Percentiles rank a stretch among this genome's conserved stretches.
phyloP scores from a whole-genome alignment of 2,888 invertebrate genomes.

The Hypomecis atomaria region DNA sequence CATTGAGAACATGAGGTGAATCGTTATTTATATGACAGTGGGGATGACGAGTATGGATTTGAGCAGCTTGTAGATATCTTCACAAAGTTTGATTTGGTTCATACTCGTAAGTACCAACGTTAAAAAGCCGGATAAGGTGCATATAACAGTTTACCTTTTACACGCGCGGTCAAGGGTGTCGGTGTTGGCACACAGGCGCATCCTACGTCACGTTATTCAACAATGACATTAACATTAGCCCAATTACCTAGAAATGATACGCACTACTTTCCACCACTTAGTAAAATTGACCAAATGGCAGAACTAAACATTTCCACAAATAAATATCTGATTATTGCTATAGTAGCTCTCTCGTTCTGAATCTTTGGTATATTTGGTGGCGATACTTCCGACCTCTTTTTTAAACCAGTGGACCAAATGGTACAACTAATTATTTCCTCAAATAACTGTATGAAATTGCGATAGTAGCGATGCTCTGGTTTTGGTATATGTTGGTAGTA shows the following conservation, averaged over 20 bases:
- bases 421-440: no score
- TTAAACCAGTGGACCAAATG: no score
- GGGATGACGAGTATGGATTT: no score
- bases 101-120: neutral
- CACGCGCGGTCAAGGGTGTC: constrained; percentile 15
- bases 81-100: neutral
- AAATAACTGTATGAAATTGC: neutral
- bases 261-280: neutral
- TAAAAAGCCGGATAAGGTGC: neutral
- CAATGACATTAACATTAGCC: constrained; percentile 28
- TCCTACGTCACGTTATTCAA: constrained; percentile 11
- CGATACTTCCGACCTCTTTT: no score
- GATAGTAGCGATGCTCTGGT: neutral
- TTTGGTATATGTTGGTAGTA: neutral
- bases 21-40: no score
- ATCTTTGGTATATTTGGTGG: no score
- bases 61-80: neutral
- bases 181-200: constrained; percentile 9
- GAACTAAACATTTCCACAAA: neutral
- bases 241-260: constrained; percentile 17
- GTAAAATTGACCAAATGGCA: neutral
- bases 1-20: no score
- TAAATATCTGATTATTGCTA: no score
- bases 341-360: no score
- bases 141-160: neutral